These are phyloP conservation scores for Rhineura floridana DNA, from an alignment of 2,113 vertebrate genomes.

Conservation along the genomic window DNA sequence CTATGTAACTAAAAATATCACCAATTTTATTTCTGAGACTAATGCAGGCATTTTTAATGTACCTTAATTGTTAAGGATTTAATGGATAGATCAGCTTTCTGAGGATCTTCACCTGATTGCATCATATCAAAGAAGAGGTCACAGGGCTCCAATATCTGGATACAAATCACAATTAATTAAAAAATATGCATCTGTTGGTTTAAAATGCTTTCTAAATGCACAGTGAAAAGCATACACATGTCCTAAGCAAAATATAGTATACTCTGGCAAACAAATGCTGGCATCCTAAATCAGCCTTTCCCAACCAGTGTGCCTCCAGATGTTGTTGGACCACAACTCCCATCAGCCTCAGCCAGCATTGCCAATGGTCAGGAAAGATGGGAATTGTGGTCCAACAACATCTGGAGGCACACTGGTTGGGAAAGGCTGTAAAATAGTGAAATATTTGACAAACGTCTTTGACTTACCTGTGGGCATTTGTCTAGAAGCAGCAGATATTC, in stretches of 20 bases:
- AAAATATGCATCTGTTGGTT: background rate
- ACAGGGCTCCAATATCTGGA: slow-evolving; percentile 89
- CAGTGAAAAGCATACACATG: background rate
- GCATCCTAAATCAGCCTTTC: background rate
- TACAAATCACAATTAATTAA: background rate
- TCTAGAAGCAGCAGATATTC: background rate
- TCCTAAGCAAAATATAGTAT: background rate
- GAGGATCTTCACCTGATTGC: slow-evolving; percentile 77
- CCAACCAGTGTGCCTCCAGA: too few species aligned
- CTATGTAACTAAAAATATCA: background rate
- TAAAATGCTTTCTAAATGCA: background rate
- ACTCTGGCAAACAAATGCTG: background rate
- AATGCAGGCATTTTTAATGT: slow-evolving; percentile 46
- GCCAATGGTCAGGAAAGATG: too few species aligned
- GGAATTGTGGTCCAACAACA: too few species aligned
- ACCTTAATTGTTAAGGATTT: slow-evolving; percentile 90
- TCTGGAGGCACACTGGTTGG: too few species aligned
- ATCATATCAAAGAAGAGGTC: slow-evolving; percentile 87
- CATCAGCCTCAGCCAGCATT: too few species aligned
- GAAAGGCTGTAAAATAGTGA: too few species aligned
- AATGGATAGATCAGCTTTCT: slow-evolving; percentile 85
- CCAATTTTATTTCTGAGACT: background rate
- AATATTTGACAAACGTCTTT: background rate
- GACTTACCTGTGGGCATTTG: background rate
- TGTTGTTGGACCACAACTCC: too few species aligned